These are phyloP conservation scores for Grallaria varia DNA, from an alignment of 2,113 vertebrate species.

Conservation along the genomic window DNA sequence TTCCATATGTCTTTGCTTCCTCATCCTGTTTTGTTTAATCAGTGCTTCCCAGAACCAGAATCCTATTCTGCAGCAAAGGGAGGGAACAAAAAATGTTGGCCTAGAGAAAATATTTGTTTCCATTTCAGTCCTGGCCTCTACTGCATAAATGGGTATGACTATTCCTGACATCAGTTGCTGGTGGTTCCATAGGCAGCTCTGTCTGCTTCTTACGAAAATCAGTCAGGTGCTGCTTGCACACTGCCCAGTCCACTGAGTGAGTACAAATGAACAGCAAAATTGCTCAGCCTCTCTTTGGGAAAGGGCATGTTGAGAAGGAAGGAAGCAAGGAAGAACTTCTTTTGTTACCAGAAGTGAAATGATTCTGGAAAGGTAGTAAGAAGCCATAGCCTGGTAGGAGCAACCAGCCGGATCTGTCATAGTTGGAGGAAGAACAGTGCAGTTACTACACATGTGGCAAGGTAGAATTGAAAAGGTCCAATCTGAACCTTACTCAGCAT, in stretches of 20 bases:
- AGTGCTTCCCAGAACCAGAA: neutral
- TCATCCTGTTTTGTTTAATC: neutral
- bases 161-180: neutral
- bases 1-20: neutral
- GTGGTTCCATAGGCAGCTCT: neutral
- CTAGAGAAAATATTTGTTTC: neutral
- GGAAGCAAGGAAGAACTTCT: neutral
- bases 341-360: neutral
- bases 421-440: neutral
- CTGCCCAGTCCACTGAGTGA: neutral
- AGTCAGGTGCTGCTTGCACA: neutral
- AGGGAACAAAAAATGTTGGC: neutral
- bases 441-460: neutral
- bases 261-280: neutral
- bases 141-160: neutral
- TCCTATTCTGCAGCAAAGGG: neutral
- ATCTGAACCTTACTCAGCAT: neutral
- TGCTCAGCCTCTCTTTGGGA: neutral
- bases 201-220: neutral
- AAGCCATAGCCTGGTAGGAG: neutral
- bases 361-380: neutral
- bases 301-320: neutral
- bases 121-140: neutral
- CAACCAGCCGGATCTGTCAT: neutral
- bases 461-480: fast-evolving